These are phyloP conservation scores for Rallus limicola DNA, from an alignment of 2,113 vertebrate species.

Conservation along the genomic window DNA sequence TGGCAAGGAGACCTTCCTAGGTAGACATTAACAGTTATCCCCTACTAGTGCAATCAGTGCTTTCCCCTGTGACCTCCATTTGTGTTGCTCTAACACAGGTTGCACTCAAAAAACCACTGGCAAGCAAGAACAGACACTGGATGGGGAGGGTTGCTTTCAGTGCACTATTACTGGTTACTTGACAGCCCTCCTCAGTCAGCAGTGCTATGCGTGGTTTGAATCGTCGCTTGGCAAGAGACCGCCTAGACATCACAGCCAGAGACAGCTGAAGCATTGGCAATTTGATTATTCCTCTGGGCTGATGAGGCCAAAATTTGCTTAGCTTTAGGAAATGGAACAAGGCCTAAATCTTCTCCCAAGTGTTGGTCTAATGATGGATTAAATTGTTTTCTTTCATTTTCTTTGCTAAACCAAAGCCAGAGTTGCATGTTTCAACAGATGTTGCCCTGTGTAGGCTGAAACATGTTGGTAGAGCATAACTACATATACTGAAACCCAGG, in stretches of 20 bases:
- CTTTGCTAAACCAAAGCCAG: constrained; percentile 22
- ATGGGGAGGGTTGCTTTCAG: background rate
- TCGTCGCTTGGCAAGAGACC: background rate
- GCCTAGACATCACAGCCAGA: background rate
- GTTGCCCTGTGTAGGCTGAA: constrained; percentile 45
- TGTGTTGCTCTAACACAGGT: background rate
- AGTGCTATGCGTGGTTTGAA: background rate
- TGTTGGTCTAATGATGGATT: constrained; percentile 33
- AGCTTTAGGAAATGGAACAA: constrained; percentile 24
- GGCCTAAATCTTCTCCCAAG: constrained; percentile 19
- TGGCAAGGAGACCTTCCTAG: background rate
- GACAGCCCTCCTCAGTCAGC: background rate
- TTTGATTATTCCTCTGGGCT: background rate
- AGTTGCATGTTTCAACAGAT: constrained; percentile 52
- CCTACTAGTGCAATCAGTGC: background rate
- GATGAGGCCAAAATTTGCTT: background rate
- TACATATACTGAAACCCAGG: constrained; percentile 19
- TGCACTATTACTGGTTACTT: background rate
- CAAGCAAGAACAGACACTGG: background rate
- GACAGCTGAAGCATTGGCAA: background rate
- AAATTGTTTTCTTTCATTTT: constrained; percentile 50
- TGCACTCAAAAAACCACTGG: background rate
- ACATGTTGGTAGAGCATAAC: constrained; percentile 31
- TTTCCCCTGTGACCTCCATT: background rate
- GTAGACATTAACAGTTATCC: rapidly evolving